Evolutionary conservation across 1,140 invertebrate genomes (phyloP).

Genomic region (Hycleus cichorii): DNA sequence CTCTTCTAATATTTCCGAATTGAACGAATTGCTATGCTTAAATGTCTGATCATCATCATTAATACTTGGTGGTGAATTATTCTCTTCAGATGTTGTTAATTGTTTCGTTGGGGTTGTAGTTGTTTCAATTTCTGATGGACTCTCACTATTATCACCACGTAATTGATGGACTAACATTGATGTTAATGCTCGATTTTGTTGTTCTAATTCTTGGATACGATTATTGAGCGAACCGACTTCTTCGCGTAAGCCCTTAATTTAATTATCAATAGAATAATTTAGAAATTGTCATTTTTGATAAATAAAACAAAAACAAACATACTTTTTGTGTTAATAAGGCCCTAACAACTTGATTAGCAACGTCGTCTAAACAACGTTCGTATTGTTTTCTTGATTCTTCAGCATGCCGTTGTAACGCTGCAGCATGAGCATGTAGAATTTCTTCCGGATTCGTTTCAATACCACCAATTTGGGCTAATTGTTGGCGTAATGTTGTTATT

Average conservation of each 20-base stretch:
- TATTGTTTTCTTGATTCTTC: conserved; percentile 63
- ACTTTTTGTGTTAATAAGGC: conserved; percentile 79
- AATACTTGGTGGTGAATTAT: background rate
- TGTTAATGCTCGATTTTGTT: conserved; percentile 58
- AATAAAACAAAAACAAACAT: conserved; percentile 7
- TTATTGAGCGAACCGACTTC: conserved; percentile 56
- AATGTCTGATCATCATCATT: conserved; percentile 15
- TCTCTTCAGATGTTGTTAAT: background rate
- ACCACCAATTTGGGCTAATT: conserved; percentile 53
- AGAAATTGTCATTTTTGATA: background rate
- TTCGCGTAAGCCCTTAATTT: conserved; percentile 53
- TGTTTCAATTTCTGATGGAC: background rate
- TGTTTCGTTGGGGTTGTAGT: conserved; percentile 12
- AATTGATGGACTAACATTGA: conserved; percentile 58
- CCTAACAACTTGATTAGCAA: conserved; percentile 71
- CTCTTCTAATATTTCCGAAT: conserved; percentile 35
- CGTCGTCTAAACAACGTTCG: conserved; percentile 68
- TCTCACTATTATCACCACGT: conserved; percentile 39
- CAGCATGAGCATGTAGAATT: conserved; percentile 45
- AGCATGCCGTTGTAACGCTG: conserved; percentile 45
- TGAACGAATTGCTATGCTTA: conserved; percentile 40
- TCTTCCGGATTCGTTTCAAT: conserved; percentile 46
- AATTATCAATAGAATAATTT: conserved; percentile 16
- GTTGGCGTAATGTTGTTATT: conserved; percentile 63
- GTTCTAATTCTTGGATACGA: conserved; percentile 59